Base-by-base conservation (phyloP, 2,888 invertebrate genomes). In the Hydropsyche betteni region DNA sequence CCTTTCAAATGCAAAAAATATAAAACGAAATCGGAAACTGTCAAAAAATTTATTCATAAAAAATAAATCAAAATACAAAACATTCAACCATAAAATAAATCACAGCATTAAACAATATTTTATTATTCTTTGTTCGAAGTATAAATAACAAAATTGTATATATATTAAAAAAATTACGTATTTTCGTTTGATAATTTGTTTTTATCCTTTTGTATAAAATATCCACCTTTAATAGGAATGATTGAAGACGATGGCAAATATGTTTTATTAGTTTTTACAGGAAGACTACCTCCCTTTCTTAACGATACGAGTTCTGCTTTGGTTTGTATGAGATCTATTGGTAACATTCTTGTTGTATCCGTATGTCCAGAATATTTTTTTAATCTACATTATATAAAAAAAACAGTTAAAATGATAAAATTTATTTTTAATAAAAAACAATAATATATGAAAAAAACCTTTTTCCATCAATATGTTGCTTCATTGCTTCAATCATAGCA, bases 401-500 rank as follows among this genome's bases (percentile, higher is more conserved):
- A 8, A 51, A 1, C 2, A n/a, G n/a, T 51, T 51, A 2, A 51
- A 51, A 51, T 51, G 2, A 0, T 12, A 12, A 51, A 12, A 51
- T 2, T 12, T 51, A 51, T 51, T 12, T n/a, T 51, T 2, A 12
- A 51, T 51, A 51, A 12, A n/a, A 51, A 12, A 51, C n/a, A 51
- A 12, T 2, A 12, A 51, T 51, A 64, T 10, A 36, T n/a, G n/a
- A n/a, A 10, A 16, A 3, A 50, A 44, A 79, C 79, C 79, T 76
- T 52, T 79, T 78, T 69, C 74, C 74, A n/a, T 69, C 71, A 24
- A 79, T 78, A 44, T 78, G 79, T 44, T 68, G 71, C 44, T 61
- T 75, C 78, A 79, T 76, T 16, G 79, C 79, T 61, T 76, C 75
- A 3, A 78, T 74, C 4, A 70, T 75, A 4, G 78, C 77, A 16